Conservation (phyloP, 2,888 invertebrate genomes). For the Monoplex corrugatus region DNA sequence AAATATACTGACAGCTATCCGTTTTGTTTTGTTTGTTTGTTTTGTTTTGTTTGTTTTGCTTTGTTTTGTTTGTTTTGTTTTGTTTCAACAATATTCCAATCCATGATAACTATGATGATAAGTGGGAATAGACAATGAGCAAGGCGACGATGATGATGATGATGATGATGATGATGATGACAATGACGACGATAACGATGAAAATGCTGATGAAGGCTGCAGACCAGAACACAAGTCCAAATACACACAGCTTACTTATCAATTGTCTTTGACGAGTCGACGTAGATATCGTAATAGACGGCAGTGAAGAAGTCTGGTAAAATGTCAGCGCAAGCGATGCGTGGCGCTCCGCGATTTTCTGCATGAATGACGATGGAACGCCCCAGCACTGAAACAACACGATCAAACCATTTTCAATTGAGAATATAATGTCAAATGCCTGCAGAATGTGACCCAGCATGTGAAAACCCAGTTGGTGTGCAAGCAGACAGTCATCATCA, state of each 20-base stretch:
- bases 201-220: no score
- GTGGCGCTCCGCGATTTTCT: constrained; percentile 85
- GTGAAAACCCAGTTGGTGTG: not conserved
- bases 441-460: not conserved
- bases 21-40: no score
- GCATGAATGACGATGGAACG: constrained; percentile 93
- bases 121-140: no score
- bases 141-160: no score
- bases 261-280: constrained; percentile 46
- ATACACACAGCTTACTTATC: constrained; percentile 58
- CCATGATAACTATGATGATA: no score
- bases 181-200: not conserved
- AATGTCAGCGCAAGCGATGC: constrained; percentile 88
- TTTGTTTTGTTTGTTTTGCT: no score
- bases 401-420: not conserved
- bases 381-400: constrained; percentile 73
- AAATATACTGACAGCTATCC: no score
- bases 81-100: no score
- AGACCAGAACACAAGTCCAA: no score
- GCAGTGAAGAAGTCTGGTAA: constrained; percentile 57
- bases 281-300: constrained; percentile 34
- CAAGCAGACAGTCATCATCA: no score
- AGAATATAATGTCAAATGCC: not conserved
- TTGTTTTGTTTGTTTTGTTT: no score
- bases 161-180: no score